These are phyloP conservation scores for Caenorhabditis parvicauda DNA, from an alignment of 2,888 invertebrate species.

Conservation along the genomic window DNA sequence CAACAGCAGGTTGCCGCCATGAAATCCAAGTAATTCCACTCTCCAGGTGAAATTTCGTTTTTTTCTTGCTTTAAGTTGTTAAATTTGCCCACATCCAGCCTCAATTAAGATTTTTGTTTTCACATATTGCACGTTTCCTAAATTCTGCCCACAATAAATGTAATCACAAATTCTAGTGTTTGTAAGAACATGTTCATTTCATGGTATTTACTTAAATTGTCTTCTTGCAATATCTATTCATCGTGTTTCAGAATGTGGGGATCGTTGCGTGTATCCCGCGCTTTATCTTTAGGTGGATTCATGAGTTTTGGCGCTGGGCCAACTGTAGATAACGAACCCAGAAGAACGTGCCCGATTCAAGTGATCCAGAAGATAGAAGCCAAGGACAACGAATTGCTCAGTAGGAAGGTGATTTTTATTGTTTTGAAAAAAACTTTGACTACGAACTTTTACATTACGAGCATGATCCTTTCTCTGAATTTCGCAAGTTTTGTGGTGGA, in stretches of 20 bases:
- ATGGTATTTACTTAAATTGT: too few species aligned
- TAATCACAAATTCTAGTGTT: too few species aligned
- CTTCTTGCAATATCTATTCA: too few species aligned
- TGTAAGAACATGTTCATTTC: too few species aligned
- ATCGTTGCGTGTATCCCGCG: too few species aligned
- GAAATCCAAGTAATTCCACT: conserved; percentile 6
- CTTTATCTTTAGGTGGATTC: too few species aligned
- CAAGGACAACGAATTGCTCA: conserved; percentile 32
- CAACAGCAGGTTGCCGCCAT: conserved; percentile 29
- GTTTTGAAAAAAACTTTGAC: not conserved
- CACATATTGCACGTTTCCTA: not conserved
- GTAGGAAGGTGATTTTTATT: conserved; percentile 27
- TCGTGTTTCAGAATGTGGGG: too few species aligned
- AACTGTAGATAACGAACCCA: too few species aligned
- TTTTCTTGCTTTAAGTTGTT: conserved; percentile 1
- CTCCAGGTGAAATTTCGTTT: not conserved
- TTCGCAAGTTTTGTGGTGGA: too few species aligned
- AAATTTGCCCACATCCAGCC: not conserved
- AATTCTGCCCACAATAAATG: too few species aligned
- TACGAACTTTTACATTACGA: not conserved
- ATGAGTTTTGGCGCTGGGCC: too few species aligned
- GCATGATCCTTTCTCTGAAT: too few species aligned
- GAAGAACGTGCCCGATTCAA: conserved; percentile 37
- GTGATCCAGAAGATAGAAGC: conserved; percentile 30
- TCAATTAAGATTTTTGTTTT: not conserved